These are phyloP conservation scores for Kryptolebias marmoratus DNA, from an alignment of 2,113 vertebrate species.

Conservation along the genomic window DNA sequence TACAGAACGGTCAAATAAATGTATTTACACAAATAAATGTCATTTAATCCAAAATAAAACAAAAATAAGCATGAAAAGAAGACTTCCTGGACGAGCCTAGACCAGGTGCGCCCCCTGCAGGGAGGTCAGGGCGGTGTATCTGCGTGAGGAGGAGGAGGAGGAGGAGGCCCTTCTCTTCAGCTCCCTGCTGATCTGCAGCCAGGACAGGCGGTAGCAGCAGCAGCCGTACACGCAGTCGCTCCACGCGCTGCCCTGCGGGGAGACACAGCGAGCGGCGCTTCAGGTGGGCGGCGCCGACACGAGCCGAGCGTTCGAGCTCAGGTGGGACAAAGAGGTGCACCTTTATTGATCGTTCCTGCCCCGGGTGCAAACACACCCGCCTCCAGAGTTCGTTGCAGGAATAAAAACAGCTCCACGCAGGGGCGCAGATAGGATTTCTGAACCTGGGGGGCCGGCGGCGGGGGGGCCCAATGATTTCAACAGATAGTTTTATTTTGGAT, in stretches of 20 bases:
- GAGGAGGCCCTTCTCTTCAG: slow-evolving; percentile 76
- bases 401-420: too few relatives aligned
- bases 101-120: slow-evolving; percentile 75
- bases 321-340: slow-evolving; percentile 1
- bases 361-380: not conserved
- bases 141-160: slow-evolving; percentile 52
- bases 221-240: slow-evolving; percentile 80
- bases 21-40: too few relatives aligned
- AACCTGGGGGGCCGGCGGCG: too few relatives aligned
- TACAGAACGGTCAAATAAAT: too few relatives aligned
- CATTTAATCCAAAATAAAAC: too few relatives aligned
- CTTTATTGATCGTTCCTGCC: slow-evolving; percentile 1
- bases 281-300: slow-evolving; percentile 52
- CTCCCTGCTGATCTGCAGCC: slow-evolving; percentile 80
- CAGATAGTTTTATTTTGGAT: too few relatives aligned
- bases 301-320: slow-evolving; percentile 58
- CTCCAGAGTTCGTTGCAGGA: too few relatives aligned
- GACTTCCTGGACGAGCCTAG: slow-evolving; percentile 35
- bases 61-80: too few relatives aligned
- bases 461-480: too few relatives aligned
- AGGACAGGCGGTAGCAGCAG: slow-evolving; percentile 79
- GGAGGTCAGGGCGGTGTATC: slow-evolving; percentile 53
- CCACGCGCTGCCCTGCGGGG: slow-evolving; percentile 71
- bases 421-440: too few relatives aligned
- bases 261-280: slow-evolving; percentile 17